Conservation (phyloP, 2,888 invertebrate species). For the Nudaria mundana region DNA sequence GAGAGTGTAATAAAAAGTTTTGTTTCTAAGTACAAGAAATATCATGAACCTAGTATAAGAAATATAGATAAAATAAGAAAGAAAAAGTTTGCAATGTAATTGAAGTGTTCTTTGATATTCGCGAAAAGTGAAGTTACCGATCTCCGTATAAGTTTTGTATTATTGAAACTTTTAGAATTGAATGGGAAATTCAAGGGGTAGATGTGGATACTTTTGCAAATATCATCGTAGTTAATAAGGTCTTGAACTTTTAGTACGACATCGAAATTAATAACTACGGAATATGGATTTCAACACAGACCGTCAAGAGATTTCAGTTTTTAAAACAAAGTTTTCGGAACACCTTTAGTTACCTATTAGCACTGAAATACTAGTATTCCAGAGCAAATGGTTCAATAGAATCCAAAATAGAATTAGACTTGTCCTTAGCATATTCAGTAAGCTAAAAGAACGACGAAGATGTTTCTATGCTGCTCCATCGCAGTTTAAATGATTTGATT, state of each 20-base stretch:
- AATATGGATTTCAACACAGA: constrained; percentile 44
- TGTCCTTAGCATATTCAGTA: too few relatives aligned
- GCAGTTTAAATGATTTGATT: too few relatives aligned
- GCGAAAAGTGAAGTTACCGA: constrained; percentile 3
- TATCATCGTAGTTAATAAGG: constrained; percentile 19
- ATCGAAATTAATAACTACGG: constrained; percentile 33
- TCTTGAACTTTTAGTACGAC: constrained; percentile 22
- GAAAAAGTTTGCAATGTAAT: constrained; percentile 2
- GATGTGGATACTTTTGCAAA: constrained; percentile 17
- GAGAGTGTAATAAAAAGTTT: too few relatives aligned
- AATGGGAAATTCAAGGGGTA: constrained; percentile 16
- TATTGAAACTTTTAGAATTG: constrained; percentile 16
- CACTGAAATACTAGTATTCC: constrained; percentile 23
- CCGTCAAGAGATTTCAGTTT: constrained; percentile 62
- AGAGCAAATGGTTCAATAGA: too few relatives aligned
- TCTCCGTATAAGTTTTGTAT: constrained; percentile 7
- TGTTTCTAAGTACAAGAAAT: too few relatives aligned
- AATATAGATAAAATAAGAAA: neutral
- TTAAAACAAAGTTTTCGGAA: constrained; percentile 34
- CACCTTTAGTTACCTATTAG: constrained; percentile 5
- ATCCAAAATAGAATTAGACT: too few relatives aligned
- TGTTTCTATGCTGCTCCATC: too few relatives aligned
- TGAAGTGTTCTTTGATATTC: constrained; percentile 5
- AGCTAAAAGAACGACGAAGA: too few relatives aligned
- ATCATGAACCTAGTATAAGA: too few relatives aligned